A percentile compares a stretch with the other conserved stretches of the same genome.
Evolutionary conservation across 2,797 vertebrate genomes (phyloP).

Genomic region (Falco berigora): DNA sequence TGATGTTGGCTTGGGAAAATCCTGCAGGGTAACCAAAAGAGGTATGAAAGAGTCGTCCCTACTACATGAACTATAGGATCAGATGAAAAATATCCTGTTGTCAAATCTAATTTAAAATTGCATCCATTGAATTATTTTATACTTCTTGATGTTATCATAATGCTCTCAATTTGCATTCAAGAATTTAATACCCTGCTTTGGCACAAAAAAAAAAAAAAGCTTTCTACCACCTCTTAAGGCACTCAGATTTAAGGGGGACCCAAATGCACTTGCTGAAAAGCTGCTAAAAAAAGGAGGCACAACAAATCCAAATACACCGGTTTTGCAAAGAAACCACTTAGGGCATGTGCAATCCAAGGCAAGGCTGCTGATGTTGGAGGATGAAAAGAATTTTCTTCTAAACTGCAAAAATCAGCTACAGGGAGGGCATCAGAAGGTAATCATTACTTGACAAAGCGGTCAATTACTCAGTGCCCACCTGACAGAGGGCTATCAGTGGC

Average conservation of each 20-base stretch:
- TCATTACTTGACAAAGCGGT: neutral
- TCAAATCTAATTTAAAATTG: neutral
- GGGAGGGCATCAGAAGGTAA: neutral
- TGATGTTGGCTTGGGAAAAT: neutral
- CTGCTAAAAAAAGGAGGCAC: neutral
- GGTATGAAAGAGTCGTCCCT: neutral
- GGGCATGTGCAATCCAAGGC: neutral
- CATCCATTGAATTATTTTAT: neutral
- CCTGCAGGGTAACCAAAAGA: neutral
- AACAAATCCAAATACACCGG: neutral
- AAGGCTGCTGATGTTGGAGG: neutral
- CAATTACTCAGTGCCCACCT: neutral
- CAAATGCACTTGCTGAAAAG: neutral
- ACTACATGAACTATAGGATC: neutral
- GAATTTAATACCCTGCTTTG: neutral
- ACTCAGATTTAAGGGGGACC: neutral
- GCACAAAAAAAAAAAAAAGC: neutral
- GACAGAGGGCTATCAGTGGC: neutral
- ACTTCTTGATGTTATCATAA: neutral
- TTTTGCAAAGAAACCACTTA: neutral
- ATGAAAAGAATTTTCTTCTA: neutral
- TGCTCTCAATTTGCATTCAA: neutral
- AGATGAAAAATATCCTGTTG: neutral
- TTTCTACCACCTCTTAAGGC: neutral
- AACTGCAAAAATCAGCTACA: neutral